A percentile compares a stretch with the other conserved stretches of the same genome.
These are phyloP conservation scores for Aradophagus sp. DNA, from an alignment of 1,140 invertebrate species.

Conservation along the genomic window DNA sequence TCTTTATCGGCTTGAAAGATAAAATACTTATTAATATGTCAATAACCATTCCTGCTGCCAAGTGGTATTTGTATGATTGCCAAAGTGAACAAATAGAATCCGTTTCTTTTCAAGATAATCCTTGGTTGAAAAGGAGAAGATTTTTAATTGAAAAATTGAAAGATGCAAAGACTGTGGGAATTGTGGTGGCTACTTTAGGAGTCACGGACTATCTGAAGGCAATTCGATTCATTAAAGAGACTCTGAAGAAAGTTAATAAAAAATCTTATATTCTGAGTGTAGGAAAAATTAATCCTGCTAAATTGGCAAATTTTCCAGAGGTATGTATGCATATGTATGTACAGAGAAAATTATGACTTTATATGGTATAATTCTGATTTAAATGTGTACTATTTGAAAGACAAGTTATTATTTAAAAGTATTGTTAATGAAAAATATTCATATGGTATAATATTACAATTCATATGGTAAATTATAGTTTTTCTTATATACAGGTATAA, in stretches of 20 bases:
- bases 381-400: no score
- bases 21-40: conserved; percentile 75
- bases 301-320: conserved; percentile 95
- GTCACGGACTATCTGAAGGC: conserved; percentile 86
- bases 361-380: neutral
- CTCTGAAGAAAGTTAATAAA: conserved; percentile 84
- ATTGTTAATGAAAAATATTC: no score
- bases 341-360: neutral
- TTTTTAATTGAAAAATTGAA: conserved; percentile 91
- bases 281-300: conserved; percentile 93
- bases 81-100: conserved; percentile 62
- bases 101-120: conserved; percentile 71
- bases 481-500: no score
- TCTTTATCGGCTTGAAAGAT: conserved; percentile 77
- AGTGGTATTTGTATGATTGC: conserved; percentile 74
- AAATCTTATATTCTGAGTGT: conserved; percentile 93
- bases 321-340: conserved; percentile 66
- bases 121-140: conserved; percentile 84
- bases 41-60: conserved; percentile 73
- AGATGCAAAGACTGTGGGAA: conserved; percentile 89
- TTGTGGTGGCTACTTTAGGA: conserved; percentile 91
- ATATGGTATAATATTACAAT: no score
- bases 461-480: neutral
- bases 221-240: conserved; percentile 83
- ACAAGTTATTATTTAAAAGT: no score